phyloP scores from a whole-genome alignment of 2,888 invertebrate species.

The Sinentomon sp. region DNA sequence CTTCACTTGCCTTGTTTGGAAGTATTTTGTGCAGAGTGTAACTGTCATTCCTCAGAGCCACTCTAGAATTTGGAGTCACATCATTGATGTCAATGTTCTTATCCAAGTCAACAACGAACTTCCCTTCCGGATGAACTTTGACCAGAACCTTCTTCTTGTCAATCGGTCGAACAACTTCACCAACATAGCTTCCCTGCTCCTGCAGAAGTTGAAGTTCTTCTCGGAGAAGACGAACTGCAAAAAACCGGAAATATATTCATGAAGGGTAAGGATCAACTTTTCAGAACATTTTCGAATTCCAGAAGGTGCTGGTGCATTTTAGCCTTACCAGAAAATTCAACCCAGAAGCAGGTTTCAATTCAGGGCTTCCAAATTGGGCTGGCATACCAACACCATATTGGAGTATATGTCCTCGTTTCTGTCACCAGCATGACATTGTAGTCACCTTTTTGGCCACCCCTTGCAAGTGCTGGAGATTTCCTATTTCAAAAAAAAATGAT shows the following conservation, averaged over 20 bases:
- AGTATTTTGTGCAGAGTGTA: conserved; percentile 95
- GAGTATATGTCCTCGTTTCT: too few species aligned
- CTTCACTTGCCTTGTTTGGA: conserved; percentile 68
- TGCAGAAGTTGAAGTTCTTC: conserved; percentile 81
- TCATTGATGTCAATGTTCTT: conserved; percentile 96
- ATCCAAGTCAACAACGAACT: conserved; percentile 96
- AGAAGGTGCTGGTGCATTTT: too few species aligned
- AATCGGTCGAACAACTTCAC: conserved; percentile 98
- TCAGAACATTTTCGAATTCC: neutral
- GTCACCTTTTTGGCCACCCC: too few species aligned
- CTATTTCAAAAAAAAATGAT: too few species aligned
- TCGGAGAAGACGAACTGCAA: conserved; percentile 71
- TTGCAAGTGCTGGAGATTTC: too few species aligned
- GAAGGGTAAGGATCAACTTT: neutral
- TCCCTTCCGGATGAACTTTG: conserved; percentile 97
- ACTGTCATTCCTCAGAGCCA: conserved; percentile 90
- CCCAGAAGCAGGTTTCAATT: too few species aligned
- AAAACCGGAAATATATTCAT: conserved; percentile 9
- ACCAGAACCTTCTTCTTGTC: conserved; percentile 98
- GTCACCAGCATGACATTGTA: too few species aligned
- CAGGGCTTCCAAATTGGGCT: too few species aligned
- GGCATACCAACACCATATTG: too few species aligned
- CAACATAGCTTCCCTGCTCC: conserved; percentile 97
- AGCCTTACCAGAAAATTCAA: too few species aligned
- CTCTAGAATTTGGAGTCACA: conserved; percentile 89